A percentile compares a stretch with the other conserved stretches of the same genome.
Conservation (phyloP, 2,888 invertebrate genomes). For the Phorcus lineatus region DNA sequence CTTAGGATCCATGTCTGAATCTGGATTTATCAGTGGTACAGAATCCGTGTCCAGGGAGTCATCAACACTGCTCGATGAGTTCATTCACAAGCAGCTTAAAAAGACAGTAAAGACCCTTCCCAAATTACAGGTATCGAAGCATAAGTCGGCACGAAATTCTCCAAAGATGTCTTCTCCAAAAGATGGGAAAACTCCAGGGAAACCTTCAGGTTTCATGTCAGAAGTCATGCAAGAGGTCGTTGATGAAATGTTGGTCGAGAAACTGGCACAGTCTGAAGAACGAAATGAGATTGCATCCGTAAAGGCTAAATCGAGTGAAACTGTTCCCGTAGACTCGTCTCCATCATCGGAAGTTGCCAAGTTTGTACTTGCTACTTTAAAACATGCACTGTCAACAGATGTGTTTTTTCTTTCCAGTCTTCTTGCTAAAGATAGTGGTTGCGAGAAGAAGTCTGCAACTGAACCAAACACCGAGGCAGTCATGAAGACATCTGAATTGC, state of each 20-base stretch:
- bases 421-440: too few relatives aligned
- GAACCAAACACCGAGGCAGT: too few relatives aligned
- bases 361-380: not conserved
- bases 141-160: not conserved
- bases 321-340: not conserved
- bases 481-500: too few relatives aligned
- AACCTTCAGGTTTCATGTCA: constrained; percentile 30
- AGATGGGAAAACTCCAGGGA: constrained; percentile 25
- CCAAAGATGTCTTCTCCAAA: not conserved
- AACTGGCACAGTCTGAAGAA: constrained; percentile 32
- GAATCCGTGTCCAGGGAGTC: not conserved
- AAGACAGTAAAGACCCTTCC: not conserved
- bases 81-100: not conserved
- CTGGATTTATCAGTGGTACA: not conserved
- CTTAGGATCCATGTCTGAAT: too few relatives aligned
- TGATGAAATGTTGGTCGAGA: constrained; percentile 49
- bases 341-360: not conserved
- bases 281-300: not conserved
- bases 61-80: not conserved
- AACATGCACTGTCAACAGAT: not conserved
- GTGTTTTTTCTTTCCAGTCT: too few relatives aligned
- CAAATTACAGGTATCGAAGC: not conserved
- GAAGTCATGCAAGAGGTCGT: constrained; percentile 45
- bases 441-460: too few relatives aligned
- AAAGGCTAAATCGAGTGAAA: not conserved